phyloP scores from a whole-genome alignment of 2,888 invertebrate genomes.

The Drosophila rubida region DNA sequence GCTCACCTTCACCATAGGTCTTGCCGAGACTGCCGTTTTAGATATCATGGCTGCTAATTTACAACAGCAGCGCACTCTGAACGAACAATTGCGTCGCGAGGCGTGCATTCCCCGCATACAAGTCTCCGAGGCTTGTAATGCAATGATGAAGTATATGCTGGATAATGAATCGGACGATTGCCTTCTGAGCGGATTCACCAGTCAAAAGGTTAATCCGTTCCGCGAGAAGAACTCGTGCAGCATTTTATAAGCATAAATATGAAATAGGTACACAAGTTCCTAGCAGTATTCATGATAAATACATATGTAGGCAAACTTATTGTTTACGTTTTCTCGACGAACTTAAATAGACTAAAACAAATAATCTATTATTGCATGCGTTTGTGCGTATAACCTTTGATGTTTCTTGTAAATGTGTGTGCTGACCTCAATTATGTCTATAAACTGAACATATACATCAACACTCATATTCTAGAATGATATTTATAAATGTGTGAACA shows the following conservation, averaged over 20 bases:
- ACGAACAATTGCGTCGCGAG: conserved; percentile 96
- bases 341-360: conserved; percentile 46
- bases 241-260: conserved; percentile 88
- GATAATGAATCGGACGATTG: conserved; percentile 97
- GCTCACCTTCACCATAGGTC: conserved; percentile 82
- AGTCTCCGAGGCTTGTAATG: conserved; percentile 93
- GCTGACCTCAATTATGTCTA: conserved; percentile 81
- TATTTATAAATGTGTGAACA: conserved; percentile 50
- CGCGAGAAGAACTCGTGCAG: conserved; percentile 96
- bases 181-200: conserved; percentile 95
- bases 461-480: conserved; percentile 51
- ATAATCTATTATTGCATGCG: conserved; percentile 50
- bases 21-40: conserved; percentile 93
- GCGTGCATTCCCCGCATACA: conserved; percentile 93
- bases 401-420: conserved; percentile 64
- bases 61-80: conserved; percentile 95
- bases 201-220: conserved; percentile 97
- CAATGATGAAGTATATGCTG: conserved; percentile 95
- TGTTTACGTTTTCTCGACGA: conserved; percentile 46
- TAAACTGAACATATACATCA: conserved; percentile 67
- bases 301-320: conserved; percentile 35
- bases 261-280: conserved; percentile 52
- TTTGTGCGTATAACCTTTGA: conserved; percentile 57
- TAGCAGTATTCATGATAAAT: conserved; percentile 61
- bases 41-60: conserved; percentile 97